Percentiles rank a stretch among this genome's conserved stretches.
These are phyloP conservation scores for Enteromius trimaculatus DNA, from an alignment of 2,797 vertebrate species.

Conservation along the genomic window DNA sequence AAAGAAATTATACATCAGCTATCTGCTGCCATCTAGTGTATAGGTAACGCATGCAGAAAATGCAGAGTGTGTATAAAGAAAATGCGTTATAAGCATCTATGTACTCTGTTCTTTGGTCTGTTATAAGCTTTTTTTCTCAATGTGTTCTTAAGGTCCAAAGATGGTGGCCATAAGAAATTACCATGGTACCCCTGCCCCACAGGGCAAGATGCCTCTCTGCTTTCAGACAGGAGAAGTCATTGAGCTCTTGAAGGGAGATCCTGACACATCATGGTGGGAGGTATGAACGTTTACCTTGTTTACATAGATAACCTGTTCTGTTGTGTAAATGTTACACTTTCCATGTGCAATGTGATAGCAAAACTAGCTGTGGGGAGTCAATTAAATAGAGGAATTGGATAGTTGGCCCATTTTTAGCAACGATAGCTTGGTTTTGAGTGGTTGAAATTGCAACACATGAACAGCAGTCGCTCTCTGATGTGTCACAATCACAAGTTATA, in stretches of 20 bases:
- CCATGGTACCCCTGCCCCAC: constrained; percentile 87
- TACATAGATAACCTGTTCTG: not conserved
- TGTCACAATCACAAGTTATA: not conserved
- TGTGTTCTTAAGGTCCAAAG: constrained; percentile 84
- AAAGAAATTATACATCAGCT: constrained; percentile 39
- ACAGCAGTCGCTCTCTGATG: not conserved
- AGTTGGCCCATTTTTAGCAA: not conserved
- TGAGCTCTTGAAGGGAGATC: constrained; percentile 92
- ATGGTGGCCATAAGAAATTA: constrained; percentile 96
- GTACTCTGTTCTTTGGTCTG: not conserved
- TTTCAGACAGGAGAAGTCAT: constrained; percentile 93
- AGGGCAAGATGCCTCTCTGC: constrained; percentile 84
- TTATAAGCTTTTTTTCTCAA: not conserved
- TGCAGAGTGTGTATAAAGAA: not conserved
- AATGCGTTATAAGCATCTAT: not conserved
- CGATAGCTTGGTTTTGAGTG: not conserved
- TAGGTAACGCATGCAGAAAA: not conserved
- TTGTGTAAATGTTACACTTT: not conserved
- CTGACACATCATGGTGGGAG: constrained; percentile 95
- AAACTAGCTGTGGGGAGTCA: not conserved
- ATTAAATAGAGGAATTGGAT: not conserved
- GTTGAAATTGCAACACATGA: not conserved
- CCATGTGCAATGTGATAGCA: not conserved
- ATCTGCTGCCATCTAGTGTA: constrained; percentile 77
- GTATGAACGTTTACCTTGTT: constrained; percentile 68